phyloP scores from a whole-genome alignment of 2,113 vertebrate genomes.

The Pteruthius melanotis region DNA sequence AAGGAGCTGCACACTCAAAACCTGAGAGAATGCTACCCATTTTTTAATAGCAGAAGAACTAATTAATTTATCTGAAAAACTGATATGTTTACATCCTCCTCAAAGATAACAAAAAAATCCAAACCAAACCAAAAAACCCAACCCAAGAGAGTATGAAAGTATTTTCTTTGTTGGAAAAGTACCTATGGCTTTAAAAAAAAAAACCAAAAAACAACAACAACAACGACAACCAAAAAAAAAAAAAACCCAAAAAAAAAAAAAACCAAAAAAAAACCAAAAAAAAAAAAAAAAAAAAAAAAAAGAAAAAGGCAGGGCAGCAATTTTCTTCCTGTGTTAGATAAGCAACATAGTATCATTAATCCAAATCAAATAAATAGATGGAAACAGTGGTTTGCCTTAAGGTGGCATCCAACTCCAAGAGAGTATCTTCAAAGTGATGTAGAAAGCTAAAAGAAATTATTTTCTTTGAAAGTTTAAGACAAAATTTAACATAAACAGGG shows the following conservation, averaged over 20 bases:
- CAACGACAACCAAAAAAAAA: too few relatives aligned
- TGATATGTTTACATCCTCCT: background rate
- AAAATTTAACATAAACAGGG: background rate
- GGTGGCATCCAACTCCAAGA: background rate
- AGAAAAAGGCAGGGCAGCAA: background rate
- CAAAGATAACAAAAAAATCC: background rate
- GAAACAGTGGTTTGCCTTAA: background rate
- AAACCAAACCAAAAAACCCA: background rate
- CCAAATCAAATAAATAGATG: background rate
- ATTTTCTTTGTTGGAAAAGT: background rate
- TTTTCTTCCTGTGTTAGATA: background rate
- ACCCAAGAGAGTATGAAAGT: background rate
- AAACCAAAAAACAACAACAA: too few relatives aligned
- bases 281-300: too few relatives aligned
- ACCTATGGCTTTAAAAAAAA: background rate
- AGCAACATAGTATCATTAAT: too few relatives aligned
- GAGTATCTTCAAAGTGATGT: background rate
- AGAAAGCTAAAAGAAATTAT: background rate
- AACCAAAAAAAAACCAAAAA: too few relatives aligned
- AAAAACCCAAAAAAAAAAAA: too few relatives aligned
- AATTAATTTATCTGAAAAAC: background rate
- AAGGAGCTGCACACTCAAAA: background rate
- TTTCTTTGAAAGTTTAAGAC: background rate
- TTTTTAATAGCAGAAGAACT: background rate
- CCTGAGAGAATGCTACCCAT: background rate